Percentiles rank a stretch among this genome's conserved stretches.
Conservation (phyloP, 30 jellyfish, hydroid and myxozoan genomes). For the Cassiopea andromeda region DNA sequence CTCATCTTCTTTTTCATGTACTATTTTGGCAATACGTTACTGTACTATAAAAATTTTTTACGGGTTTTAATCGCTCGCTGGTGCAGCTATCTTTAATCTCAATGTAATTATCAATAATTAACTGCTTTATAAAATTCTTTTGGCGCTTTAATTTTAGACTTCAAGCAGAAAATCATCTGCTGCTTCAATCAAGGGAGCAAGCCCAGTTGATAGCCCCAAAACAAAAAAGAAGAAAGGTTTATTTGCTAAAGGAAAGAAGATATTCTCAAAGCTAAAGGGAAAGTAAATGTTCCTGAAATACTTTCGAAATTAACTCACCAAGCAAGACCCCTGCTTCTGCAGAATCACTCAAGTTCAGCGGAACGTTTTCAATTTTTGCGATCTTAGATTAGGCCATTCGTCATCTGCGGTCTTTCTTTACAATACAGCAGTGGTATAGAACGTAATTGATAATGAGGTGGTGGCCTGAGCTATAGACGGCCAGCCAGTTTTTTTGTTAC, state of each 20-base stretch:
- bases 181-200: constrained; percentile 57
- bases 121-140: neutral
- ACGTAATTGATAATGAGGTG: no score
- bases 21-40: no score
- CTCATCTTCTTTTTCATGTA: no score
- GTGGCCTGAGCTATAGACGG: no score
- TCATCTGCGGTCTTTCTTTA: no score
- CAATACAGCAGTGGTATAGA: no score
- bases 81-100: no score
- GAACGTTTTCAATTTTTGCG: neutral
- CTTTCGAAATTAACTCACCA: neutral
- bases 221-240: constrained; percentile 77
- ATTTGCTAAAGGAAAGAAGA: constrained; percentile 79
- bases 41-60: no score
- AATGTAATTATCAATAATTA: neutral
- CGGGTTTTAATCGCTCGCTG: no score
- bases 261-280: constrained; percentile 83
- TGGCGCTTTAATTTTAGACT: constrained; percentile 1
- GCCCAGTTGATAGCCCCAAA: constrained; percentile 78
- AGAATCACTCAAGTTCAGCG: neutral
- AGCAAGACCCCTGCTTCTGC: neutral
- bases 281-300: constrained; percentile 22
- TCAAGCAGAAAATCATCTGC: constrained; percentile 61
- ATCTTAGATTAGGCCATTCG: no score
- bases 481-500: no score